These are phyloP conservation scores for Antechinus flavipes DNA, from an alignment of 2,113 vertebrate genomes.

Conservation along the genomic window DNA sequence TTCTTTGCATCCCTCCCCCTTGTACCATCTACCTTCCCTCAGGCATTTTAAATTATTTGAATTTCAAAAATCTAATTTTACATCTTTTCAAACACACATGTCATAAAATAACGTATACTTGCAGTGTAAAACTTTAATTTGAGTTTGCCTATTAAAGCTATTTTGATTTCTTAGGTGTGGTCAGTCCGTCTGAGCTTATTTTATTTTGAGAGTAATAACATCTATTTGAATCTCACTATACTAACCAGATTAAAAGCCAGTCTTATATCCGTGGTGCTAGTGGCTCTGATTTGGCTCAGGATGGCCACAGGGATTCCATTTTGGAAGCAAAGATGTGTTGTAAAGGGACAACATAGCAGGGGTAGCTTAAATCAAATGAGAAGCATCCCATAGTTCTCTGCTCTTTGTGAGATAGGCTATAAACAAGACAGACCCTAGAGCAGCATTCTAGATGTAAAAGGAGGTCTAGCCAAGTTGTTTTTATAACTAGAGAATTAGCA, in stretches of 20 bases:
- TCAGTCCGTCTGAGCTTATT: background rate
- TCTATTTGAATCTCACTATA: background rate
- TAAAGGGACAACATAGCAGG: background rate
- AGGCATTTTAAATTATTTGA: background rate
- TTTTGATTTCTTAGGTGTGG: background rate
- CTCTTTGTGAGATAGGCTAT: no score
- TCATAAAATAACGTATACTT: background rate
- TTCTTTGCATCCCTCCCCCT: background rate
- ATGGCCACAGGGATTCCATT: background rate
- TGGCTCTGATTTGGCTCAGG: background rate
- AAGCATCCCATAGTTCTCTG: background rate
- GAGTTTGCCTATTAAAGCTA: constrained; percentile 1
- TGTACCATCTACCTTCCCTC: background rate
- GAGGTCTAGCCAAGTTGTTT: background rate
- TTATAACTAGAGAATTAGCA: background rate
- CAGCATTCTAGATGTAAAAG: no score
- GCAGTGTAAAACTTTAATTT: background rate
- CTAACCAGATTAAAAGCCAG: background rate
- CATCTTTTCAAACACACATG: background rate
- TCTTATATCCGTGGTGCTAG: background rate
- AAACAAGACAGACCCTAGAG: background rate
- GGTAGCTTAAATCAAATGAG: background rate
- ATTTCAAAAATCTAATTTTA: background rate
- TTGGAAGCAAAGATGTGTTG: background rate
- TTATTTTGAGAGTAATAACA: background rate